Conservation (phyloP, 2,888 invertebrate genomes). For the Sisyra nigra region DNA sequence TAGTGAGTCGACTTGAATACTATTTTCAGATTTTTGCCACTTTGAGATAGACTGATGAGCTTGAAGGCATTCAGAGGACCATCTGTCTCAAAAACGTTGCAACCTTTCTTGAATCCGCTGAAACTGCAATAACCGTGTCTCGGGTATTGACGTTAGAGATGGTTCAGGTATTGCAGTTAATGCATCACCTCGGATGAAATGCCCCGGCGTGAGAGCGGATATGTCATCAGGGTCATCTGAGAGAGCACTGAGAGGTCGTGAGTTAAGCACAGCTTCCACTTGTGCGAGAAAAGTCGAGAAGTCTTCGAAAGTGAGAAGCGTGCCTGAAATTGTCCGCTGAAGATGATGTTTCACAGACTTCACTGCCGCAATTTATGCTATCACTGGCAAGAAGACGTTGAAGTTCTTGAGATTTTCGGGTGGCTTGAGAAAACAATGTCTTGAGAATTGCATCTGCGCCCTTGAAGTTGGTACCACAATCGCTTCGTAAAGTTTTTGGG, state of each 20-base stretch:
- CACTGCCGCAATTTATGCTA: too few relatives aligned
- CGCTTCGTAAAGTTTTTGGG: too few relatives aligned
- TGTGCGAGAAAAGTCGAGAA: slow-evolving; percentile 5
- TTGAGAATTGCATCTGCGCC: background rate
- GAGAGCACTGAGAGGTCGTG: slow-evolving; percentile 2
- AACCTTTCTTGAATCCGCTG: too few relatives aligned
- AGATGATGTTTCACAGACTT: slow-evolving; percentile 7
- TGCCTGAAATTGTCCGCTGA: background rate
- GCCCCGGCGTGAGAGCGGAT: background rate
- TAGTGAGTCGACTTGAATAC: too few relatives aligned
- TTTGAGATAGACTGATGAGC: too few relatives aligned
- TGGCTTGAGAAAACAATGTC: background rate
- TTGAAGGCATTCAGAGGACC: too few relatives aligned
- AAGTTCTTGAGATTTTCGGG: slow-evolving; percentile 8
- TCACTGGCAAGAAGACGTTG: too few relatives aligned
- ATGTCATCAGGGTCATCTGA: background rate
- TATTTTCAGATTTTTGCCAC: too few relatives aligned
- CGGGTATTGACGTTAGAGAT: background rate
- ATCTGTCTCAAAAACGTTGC: too few relatives aligned
- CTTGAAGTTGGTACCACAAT: slow-evolving; percentile 15
- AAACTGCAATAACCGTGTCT: background rate
- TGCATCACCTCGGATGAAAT: background rate
- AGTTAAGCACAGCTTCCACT: slow-evolving; percentile 5
- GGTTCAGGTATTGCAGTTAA: background rate
- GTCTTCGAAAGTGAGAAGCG: slow-evolving; percentile 2